Base-by-base conservation (phyloP, 2,888 invertebrate species). In the Drosophila limbata region DNA sequence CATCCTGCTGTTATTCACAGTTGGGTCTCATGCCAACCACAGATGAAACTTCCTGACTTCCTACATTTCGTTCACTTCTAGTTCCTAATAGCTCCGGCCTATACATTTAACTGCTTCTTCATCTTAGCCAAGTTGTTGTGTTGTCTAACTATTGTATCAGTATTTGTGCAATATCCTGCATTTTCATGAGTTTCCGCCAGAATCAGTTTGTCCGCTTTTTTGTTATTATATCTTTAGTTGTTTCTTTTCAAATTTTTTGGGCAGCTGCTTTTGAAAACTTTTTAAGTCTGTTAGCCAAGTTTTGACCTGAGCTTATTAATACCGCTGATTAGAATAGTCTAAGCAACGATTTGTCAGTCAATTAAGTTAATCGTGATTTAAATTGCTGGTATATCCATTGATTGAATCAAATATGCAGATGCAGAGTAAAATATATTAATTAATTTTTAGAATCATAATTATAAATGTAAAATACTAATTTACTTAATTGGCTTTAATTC, bases 21-120 rank as follows among this genome's bases (percentile, higher is more conserved):
- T 61, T 61, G 63, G 63, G 35, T 64, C 73, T 67, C 59, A 42
- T 73, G 69, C 71, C 76, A 77, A 84, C 88, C 88, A 64, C 88
- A 88, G 78, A 76, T 83, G 83, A 81, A 83, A 80, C 83, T 83
- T 84, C 80, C 83, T 84, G 79, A 77, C 76, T 84, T 88, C 82
- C 81, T 70, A 69, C 69, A 64, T 75, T 81, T 80, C 81, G 63
- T 63, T 78, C 77, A 60, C 60, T 64, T 37, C 59, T 35, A 47
- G 45, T 28, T 45, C 35, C 56, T 45, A 47, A 17, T 39, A 28
- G 10, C 52, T 53, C 10, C 11, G 39, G 47, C 55, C 53, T 55
- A 42, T 28, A 42, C 28, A 15, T 25, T 65, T 28, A 15, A 8
- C 15, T 9, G 13, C 33, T n/a, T 5, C 31, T 11, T 3, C 60